Evolutionary conservation across 2,888 invertebrate genomes (phyloP).

Genomic region (Xestobium rufovillosum): DNA sequence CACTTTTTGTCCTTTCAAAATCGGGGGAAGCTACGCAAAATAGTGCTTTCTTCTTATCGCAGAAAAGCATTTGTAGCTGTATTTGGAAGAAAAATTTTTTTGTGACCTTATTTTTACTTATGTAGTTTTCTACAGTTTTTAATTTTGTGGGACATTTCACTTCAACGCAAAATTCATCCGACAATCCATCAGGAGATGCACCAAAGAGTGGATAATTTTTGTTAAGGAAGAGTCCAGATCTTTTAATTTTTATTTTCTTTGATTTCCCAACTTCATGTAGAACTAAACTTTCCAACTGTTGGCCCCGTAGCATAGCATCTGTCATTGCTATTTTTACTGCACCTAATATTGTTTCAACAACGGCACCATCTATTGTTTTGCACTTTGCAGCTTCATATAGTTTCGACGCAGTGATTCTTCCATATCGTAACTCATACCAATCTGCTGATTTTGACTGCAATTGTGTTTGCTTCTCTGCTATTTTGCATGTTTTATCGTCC

Average conservation of each 20-base stretch:
- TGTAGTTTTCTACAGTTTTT: slow-evolving; percentile 20
- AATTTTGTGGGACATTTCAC: slow-evolving; percentile 25
- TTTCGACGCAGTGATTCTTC: slow-evolving; percentile 17
- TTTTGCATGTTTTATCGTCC: too few species aligned
- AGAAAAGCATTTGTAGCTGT: slow-evolving; percentile 22
- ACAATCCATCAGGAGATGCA: slow-evolving; percentile 26
- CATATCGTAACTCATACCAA: slow-evolving; percentile 18
- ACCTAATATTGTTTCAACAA: slow-evolving; percentile 23
- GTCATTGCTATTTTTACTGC: slow-evolving; percentile 19
- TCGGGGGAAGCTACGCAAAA: slow-evolving; percentile 20
- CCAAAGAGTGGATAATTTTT: slow-evolving; percentile 16
- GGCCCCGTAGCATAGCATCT: slow-evolving; percentile 24
- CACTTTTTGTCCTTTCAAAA: slow-evolving; percentile 16
- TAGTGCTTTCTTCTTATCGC: slow-evolving; percentile 12
- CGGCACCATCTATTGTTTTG: slow-evolving; percentile 21
- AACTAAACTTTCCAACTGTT: slow-evolving; percentile 21
- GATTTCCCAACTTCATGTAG: slow-evolving; percentile 10
- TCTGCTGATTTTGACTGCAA: slow-evolving; percentile 9
- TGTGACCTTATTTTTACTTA: slow-evolving; percentile 15
- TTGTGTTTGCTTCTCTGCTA: too few species aligned
- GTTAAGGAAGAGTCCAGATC: slow-evolving; percentile 9
- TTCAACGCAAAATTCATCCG: slow-evolving; percentile 24
- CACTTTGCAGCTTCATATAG: slow-evolving; percentile 18
- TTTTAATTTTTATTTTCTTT: slow-evolving; percentile 5
- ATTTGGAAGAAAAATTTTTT: slow-evolving; percentile 20